Percentiles rank a stretch among this genome's conserved stretches.
Evolutionary conservation across 2,797 vertebrate species (phyloP).

Genomic region (Crenichthys baileyi): DNA sequence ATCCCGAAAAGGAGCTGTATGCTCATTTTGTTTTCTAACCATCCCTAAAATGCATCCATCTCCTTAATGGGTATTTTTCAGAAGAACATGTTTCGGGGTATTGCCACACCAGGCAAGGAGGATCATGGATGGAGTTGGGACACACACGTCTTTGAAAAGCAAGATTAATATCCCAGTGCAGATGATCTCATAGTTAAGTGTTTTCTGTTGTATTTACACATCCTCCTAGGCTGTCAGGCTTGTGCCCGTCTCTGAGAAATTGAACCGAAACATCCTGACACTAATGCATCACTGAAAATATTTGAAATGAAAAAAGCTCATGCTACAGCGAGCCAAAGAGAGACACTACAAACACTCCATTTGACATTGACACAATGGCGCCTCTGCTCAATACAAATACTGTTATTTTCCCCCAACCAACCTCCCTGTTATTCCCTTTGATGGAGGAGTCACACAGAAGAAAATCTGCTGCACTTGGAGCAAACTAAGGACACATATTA

Average conservation of each 20-base stretch:
- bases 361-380: constrained; percentile 78
- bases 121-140: constrained; percentile 64
- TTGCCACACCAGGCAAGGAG: constrained; percentile 45
- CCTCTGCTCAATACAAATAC: constrained; percentile 79
- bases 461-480: constrained; percentile 82
- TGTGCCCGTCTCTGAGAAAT: constrained; percentile 74
- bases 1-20: constrained; percentile 69
- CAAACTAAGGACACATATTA: constrained; percentile 99
- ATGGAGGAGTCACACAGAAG: constrained; percentile 65
- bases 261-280: constrained; percentile 71
- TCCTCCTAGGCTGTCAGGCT: constrained; percentile 59
- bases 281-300: constrained; percentile 81
- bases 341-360: constrained; percentile 73
- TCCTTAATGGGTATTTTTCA: constrained; percentile 73
- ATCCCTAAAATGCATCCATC: constrained; percentile 75
- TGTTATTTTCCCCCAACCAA: constrained; percentile 55
- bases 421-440: constrained; percentile 40
- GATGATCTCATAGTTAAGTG: constrained; percentile 88
- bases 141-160: constrained; percentile 77
- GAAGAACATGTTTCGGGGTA: constrained; percentile 68
- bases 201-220: constrained; percentile 85
- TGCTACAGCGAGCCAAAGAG: constrained; percentile 43
- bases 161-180: constrained; percentile 81
- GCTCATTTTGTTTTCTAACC: constrained; percentile 75
- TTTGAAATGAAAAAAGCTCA: constrained; percentile 78